Base-by-base conservation (phyloP, 92 coral and sea anemone genomes). In the Epizoanthus fatuus region DNA sequence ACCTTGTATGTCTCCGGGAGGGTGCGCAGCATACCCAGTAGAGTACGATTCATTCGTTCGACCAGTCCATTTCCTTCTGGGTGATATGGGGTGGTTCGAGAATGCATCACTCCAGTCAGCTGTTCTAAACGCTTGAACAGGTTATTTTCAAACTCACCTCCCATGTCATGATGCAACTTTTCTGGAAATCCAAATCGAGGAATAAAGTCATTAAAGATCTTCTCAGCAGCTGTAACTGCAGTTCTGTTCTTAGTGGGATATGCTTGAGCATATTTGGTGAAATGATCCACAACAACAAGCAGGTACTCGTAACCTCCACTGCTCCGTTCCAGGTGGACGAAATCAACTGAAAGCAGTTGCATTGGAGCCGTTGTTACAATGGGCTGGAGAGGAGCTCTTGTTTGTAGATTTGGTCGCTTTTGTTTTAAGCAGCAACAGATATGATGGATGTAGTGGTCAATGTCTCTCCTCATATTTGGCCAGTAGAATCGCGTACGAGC, bases 401-500 rank as follows among this genome's bases (percentile, higher is more conserved):
- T 63, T 10, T 63, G 83, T 39, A 74, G 69, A 32, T 47, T 84
- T 44, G 88, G 83, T 19, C 64, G 88, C 70, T 66, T 60, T 51
- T 85, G 75, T 54, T 85, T 74, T 49, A 85, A 75, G 75, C 83
- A 75, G 22, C 14, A 19, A 38, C 88, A 85, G 20, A 68, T 60
- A 62, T 84, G 77, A 54, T 85, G 88, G 70, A 85, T 85, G 75
- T 73, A 85, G 83, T 85, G 63, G 63, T 75, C 88, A 44, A 85
- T 85, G 83, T 85, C 82, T 52, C 62, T 84, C 87, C 87, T 71
- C 87, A 69, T 83, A 51, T 83, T 58, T 15, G 87, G 80, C 88
- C 88, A 74, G 62, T 84, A 84, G 62, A 73, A 84, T 63, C 88
- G 54, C 62, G 59, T 82, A 74, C 81, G 82, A 54, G 88, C 88